phyloP scores from a whole-genome alignment of 1,140 invertebrate genomes.

The Dendrolimus punctatus region DNA sequence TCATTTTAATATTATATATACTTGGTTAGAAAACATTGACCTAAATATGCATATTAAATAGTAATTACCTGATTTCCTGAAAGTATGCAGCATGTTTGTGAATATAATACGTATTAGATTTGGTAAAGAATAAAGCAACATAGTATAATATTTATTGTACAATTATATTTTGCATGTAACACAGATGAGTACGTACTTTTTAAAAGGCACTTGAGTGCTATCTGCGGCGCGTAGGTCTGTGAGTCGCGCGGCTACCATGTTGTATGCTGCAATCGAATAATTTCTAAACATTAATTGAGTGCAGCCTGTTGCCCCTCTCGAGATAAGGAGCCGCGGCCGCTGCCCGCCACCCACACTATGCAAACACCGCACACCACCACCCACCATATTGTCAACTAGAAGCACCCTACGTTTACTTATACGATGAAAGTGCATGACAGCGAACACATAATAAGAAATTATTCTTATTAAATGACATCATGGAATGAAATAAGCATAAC shows the following conservation, averaged over 20 bases:
- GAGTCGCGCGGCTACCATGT: constrained; percentile 96
- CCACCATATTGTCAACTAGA: constrained; percentile 66
- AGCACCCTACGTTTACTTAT: neutral
- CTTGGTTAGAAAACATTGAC: too few species aligned
- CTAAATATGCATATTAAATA: too few species aligned
- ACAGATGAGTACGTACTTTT: constrained; percentile 85
- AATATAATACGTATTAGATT: constrained; percentile 6
- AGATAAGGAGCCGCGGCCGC: constrained; percentile 24
- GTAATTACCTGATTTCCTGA: constrained; percentile 56
- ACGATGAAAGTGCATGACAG: neutral
- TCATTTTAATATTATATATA: too few species aligned
- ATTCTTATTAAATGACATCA: too few species aligned
- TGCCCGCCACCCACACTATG: constrained; percentile 37
- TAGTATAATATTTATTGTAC: neutral
- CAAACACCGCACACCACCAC: constrained; percentile 14
- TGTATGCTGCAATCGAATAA: constrained; percentile 91
- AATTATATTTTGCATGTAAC: constrained; percentile 1
- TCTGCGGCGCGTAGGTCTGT: constrained; percentile 88
- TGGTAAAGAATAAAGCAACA: neutral
- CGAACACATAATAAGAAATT: too few species aligned
- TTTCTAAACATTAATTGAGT: constrained; percentile 77
- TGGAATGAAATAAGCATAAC: too few species aligned
- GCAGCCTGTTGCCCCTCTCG: constrained; percentile 28
- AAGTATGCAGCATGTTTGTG: constrained; percentile 12
- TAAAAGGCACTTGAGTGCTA: constrained; percentile 97